Base-by-base conservation (phyloP, 2,888 invertebrate species). In the Lasius platythorax region DNA sequence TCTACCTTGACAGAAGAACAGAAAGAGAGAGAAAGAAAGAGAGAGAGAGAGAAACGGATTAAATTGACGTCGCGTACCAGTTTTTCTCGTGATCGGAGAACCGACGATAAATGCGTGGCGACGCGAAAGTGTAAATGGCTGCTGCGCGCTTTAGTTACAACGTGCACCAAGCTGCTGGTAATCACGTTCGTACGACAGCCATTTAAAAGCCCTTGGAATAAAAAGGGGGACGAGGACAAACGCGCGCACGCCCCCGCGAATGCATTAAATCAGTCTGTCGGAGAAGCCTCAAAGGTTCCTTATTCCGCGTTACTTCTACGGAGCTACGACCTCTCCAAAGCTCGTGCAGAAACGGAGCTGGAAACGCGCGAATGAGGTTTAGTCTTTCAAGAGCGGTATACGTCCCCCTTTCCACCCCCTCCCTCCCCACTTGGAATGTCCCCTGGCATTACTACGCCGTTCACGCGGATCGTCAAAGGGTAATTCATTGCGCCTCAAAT, bases 221-320 rank as follows among this genome's bases (percentile, higher is more conserved):
- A 81, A 79, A 78, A 81, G 73, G 37, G 46, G 28, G 4, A 72
- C 43, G 72, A 61, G 79, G 23, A 72, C 73, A 61, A 61, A 61
- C 37, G 61, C 46, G 23, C 79, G 12, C 46, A 11, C 72, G 18
- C 46, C 61, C 46, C 28, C 73, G 50, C 79, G 73, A 81, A 81
- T 73, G 79, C 79, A 81, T 81, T 81, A 81, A 81, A 73, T 78
- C 79, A 81, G 79, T 63, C 79, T 61, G 61, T 73, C 50, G 73
- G 46, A 73, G 78, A 58, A n/a, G 73, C 61, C 61, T 78, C 78
- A 70, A 78, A 78, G 78, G 73, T 81, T 81, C 79, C 73, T 81
- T 81, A 72, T 61, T 56, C 79, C 37, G 23, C 40, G 40, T 50
- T 43, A 66, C 66, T 46, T 50, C 33, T 50, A 50, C 46, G 63